Conservation (phyloP, 1,140 invertebrate species). For the Lineus longissimus region DNA sequence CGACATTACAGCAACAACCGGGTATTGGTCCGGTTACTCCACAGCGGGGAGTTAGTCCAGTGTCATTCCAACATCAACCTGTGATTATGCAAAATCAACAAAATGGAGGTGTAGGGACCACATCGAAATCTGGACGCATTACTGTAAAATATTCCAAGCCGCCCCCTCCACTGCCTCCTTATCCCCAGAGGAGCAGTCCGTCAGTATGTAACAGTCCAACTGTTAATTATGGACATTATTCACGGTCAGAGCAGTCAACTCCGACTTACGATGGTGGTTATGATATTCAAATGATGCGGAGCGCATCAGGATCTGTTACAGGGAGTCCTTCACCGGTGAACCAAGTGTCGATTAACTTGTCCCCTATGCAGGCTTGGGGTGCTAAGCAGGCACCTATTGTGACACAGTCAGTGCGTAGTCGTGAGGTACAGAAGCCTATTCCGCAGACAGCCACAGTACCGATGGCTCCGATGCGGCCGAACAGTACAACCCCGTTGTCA, state of each 20-base stretch:
- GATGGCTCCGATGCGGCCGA: conserved; percentile 59
- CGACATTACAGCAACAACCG: not conserved
- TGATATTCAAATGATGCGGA: too few relatives aligned
- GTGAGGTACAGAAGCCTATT: conserved; percentile 79
- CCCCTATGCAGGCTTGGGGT: conserved; percentile 46
- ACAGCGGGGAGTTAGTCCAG: conserved; percentile 72
- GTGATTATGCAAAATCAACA: conserved; percentile 1
- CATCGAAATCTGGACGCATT: not conserved
- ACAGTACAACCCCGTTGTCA: conserved; percentile 11
- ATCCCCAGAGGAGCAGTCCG: not conserved
- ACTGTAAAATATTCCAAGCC: not conserved
- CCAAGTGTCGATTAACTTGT: not conserved
- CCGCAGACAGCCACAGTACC: conserved; percentile 90
- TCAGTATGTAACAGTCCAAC: not conserved
- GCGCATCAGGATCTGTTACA: too few relatives aligned
- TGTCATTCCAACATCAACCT: conserved; percentile 52
- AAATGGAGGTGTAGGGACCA: conserved; percentile 19
- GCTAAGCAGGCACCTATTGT: conserved; percentile 80
- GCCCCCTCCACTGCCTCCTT: not conserved
- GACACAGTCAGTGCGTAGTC: conserved; percentile 93
- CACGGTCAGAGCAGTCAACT: too few relatives aligned
- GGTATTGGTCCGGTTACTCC: conserved; percentile 18
- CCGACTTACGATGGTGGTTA: too few relatives aligned
- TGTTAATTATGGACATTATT: too few relatives aligned
- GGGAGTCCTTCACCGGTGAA: not conserved